Conservation (phyloP, 2,113 vertebrate species). For the Periophthalmus modestus region DNA sequence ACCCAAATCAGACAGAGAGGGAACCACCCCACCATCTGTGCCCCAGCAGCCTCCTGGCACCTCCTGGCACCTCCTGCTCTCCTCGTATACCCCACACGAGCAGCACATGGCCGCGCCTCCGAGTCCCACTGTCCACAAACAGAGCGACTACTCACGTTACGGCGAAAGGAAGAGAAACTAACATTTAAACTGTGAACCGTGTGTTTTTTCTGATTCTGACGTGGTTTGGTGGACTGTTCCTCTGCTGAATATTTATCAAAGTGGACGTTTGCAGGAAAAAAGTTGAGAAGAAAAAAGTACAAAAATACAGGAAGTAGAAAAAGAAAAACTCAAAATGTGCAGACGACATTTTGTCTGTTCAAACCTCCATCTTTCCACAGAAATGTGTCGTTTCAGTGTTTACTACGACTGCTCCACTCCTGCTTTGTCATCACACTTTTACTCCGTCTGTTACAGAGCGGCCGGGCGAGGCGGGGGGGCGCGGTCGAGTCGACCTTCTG, state of each 20-base stretch:
- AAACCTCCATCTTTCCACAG: no score
- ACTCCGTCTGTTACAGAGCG: conserved; percentile 25
- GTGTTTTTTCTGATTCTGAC: no score
- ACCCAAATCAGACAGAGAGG: conserved; percentile 79
- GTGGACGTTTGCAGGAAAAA: no score
- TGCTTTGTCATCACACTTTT: not conserved
- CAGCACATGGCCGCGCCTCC: conserved; percentile 2
- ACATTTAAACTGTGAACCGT: conserved; percentile 1
- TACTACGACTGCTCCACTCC: no score
- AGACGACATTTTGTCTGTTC: no score
- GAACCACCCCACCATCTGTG: conserved; percentile 83
- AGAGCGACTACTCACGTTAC: not conserved
- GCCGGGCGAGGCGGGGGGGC: conserved; percentile 42
- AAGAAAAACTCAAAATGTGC: no score
- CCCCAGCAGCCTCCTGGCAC: conserved; percentile 79
- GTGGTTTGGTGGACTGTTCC: no score
- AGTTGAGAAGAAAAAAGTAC: no score
- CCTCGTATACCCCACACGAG: conserved; percentile 2
- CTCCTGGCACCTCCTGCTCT: conserved; percentile 51
- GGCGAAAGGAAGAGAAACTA: not conserved
- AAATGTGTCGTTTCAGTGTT: no score
- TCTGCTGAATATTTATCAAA: no score
- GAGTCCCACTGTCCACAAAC: not conserved
- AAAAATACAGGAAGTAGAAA: no score
- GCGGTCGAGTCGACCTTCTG: conserved; percentile 75